A percentile compares a stretch with the other conserved stretches of the same genome.
Conservation (phyloP, 2,113 vertebrate species). For the Grantiella picta region DNA sequence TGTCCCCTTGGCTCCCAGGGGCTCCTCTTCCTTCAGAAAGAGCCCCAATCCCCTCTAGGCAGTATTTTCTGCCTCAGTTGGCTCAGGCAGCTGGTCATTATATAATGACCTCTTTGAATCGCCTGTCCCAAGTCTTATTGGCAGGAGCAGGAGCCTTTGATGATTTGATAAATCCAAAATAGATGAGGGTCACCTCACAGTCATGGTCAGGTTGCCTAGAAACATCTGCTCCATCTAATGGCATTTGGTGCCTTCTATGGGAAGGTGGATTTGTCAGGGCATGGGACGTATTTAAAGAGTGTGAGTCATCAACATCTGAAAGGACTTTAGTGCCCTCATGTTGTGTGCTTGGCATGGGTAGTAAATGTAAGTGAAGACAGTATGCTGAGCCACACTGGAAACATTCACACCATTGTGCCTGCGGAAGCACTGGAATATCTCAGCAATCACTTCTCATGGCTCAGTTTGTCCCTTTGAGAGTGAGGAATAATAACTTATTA, state of each 20-base stretch:
- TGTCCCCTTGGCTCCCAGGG: fast-evolving
- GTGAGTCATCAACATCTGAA: conserved; percentile 47
- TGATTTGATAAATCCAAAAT: conserved; percentile 55
- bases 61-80: background rate
- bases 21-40: background rate
- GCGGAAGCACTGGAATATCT: background rate
- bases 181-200: background rate
- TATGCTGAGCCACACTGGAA: conserved; percentile 15
- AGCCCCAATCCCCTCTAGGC: fast-evolving
- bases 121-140: background rate
- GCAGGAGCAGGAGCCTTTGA: conserved; percentile 8
- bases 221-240: conserved; percentile 31
- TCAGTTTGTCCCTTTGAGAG: background rate
- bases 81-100: background rate
- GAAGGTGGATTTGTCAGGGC: conserved; percentile 5
- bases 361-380: background rate
- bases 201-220: conserved; percentile 16
- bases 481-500: conserved; percentile 32
- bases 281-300: conserved; percentile 38
- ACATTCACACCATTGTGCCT: background rate
- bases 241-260: conserved; percentile 45
- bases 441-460: background rate
- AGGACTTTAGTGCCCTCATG: conserved; percentile 15
- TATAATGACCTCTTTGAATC: background rate
- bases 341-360: background rate